A percentile compares a stretch with the other conserved stretches of the same genome.
Evolutionary conservation across 2,113 vertebrate species (phyloP).

Genomic region (Pelvicachromis taeniatus): DNA sequence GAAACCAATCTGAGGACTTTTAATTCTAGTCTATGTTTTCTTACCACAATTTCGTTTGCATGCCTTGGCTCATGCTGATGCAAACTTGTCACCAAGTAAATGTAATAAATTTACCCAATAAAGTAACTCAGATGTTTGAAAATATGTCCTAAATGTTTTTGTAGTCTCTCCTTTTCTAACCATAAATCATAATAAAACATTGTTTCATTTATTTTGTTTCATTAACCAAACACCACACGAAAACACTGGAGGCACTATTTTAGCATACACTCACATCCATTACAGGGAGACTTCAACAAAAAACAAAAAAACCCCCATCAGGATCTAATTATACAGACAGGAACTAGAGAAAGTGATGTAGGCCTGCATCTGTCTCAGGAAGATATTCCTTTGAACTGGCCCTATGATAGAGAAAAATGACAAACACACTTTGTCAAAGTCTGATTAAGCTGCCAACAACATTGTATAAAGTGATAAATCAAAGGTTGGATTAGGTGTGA

Average conservation of each 20-base stretch:
- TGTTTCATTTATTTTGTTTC: neutral
- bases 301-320: conserved; percentile 3
- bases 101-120: conserved; percentile 18
- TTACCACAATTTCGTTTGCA: neutral
- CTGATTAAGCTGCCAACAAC: neutral
- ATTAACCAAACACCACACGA: conserved; percentile 17
- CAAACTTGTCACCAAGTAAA: neutral
- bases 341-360: conserved; percentile 3
- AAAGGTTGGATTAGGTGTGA: neutral
- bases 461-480: neutral
- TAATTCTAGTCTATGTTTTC: neutral
- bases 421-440: neutral
- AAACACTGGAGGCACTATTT: neutral
- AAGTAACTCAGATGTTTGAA: conserved; percentile 36
- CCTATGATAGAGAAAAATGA: neutral
- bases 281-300: neutral
- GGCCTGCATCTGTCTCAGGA: conserved; percentile 14
- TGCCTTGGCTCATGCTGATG: neutral
- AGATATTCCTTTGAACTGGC: conserved; percentile 8
- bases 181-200: conserved; percentile 22
- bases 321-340: conserved; percentile 13
- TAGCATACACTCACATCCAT: neutral
- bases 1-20: neutral
- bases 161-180: neutral
- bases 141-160: neutral